Percentiles rank a stretch among this genome's conserved stretches.
phyloP scores from a whole-genome alignment of 2,113 vertebrate species.

The Serinus canaria region DNA sequence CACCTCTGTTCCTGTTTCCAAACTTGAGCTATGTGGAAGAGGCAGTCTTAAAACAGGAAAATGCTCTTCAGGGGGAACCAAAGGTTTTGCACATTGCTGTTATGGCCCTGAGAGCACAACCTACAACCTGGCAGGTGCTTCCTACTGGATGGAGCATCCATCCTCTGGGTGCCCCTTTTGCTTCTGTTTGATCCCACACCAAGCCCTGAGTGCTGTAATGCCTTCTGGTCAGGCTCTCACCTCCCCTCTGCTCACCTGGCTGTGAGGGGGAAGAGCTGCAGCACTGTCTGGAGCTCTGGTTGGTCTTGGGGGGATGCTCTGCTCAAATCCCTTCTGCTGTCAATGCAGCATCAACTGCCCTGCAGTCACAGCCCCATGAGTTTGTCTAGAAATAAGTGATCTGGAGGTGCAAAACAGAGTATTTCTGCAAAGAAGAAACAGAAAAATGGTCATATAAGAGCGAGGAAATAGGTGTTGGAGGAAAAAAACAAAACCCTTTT shows the following conservation, averaged over 20 bases:
- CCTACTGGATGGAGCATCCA: background rate
- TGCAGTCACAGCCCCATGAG: background rate
- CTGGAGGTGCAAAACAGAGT: background rate
- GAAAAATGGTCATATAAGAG: background rate
- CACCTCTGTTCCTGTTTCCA: background rate
- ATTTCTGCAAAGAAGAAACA: background rate
- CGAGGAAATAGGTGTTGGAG: background rate
- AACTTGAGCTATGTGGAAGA: background rate
- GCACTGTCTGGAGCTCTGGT: background rate
- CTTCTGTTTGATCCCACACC: background rate
- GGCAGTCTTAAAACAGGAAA: background rate
- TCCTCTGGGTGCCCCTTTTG: background rate
- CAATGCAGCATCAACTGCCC: background rate
- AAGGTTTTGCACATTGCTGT: background rate
- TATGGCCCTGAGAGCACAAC: background rate
- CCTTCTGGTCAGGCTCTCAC: background rate
- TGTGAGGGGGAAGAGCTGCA: background rate
- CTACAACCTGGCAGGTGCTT: background rate
- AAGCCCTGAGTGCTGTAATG: background rate
- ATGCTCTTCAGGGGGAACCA: background rate
- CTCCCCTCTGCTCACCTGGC: accelerated
- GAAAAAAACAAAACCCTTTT: background rate
- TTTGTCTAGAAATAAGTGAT: background rate
- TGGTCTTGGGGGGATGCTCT: background rate
- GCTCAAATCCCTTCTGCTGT: background rate